Conservation (phyloP, 1,140 invertebrate species). For the Formica exsecta region DNA sequence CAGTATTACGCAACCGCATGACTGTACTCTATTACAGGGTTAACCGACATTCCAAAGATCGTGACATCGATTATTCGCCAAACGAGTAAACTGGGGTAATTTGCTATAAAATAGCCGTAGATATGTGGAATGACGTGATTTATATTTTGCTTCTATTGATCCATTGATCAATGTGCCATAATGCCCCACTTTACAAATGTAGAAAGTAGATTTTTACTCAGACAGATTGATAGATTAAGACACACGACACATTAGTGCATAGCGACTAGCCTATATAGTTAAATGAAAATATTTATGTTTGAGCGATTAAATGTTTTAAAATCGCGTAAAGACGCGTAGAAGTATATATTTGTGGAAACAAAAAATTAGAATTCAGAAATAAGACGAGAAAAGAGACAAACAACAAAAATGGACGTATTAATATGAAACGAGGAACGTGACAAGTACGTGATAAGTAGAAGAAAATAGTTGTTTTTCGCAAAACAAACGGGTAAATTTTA, state of each 20-base stretch:
- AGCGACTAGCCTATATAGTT: conserved; percentile 41
- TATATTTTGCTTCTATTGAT: conserved; percentile 40
- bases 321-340: not conserved
- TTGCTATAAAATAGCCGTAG: conserved; percentile 14
- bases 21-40: conserved; percentile 44
- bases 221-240: conserved; percentile 27
- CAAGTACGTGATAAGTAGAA: not conserved
- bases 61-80: conserved; percentile 45
- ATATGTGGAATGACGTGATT: conserved; percentile 30
- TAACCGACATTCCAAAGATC: conserved; percentile 59
- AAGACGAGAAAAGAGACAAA: not conserved
- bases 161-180: conserved; percentile 46
- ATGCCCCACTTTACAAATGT: conserved; percentile 50
- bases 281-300: conserved; percentile 20
- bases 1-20: conserved; percentile 59
- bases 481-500: conserved; percentile 12
- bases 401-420: not conserved
- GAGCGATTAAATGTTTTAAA: conserved; percentile 46
- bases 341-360: conserved; percentile 9
- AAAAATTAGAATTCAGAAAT: not conserved
- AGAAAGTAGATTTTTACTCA: conserved; percentile 47
- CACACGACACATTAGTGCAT: conserved; percentile 29
- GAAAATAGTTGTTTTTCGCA: not conserved
- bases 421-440: not conserved
- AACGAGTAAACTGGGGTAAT: conserved; percentile 54